Conservation (phyloP, 2,797 vertebrate species). For the Potorous gilbertii region DNA sequence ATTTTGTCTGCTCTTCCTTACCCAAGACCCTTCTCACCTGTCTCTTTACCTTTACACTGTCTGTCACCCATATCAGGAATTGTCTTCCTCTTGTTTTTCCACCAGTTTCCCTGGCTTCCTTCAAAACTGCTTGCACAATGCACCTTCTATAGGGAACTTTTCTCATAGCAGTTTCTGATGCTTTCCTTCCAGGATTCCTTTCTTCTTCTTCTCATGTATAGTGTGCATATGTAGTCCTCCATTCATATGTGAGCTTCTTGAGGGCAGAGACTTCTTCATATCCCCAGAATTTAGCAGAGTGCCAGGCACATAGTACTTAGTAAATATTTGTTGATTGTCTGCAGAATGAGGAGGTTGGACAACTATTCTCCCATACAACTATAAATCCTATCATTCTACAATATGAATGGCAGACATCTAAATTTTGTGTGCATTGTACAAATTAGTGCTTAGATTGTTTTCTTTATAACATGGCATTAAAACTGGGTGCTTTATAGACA, state of each 20-base stretch:
- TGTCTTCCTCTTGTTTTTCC: neutral
- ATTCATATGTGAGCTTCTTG: neutral
- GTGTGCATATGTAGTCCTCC: neutral
- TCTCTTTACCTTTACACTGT: neutral
- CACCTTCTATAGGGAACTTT: neutral
- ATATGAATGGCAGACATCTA: neutral
- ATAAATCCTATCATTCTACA: neutral
- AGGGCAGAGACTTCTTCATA: neutral
- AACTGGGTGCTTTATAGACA: neutral
- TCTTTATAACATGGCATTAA: neutral
- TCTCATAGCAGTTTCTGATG: neutral
- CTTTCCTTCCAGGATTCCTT: neutral
- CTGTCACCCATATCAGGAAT: neutral
- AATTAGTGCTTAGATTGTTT: neutral
- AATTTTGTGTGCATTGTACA: neutral
- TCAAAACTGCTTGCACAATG: neutral
- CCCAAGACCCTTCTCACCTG: neutral
- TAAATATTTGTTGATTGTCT: neutral
- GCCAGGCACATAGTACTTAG: neutral
- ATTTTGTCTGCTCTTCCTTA: neutral
- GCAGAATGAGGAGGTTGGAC: neutral
- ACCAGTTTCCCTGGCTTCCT: neutral
- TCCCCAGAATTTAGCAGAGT: neutral
- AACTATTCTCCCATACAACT: neutral
- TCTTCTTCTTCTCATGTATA: neutral